Base-by-base conservation (phyloP, 2,113 vertebrate species). In the Daboia siamensis region DNA sequence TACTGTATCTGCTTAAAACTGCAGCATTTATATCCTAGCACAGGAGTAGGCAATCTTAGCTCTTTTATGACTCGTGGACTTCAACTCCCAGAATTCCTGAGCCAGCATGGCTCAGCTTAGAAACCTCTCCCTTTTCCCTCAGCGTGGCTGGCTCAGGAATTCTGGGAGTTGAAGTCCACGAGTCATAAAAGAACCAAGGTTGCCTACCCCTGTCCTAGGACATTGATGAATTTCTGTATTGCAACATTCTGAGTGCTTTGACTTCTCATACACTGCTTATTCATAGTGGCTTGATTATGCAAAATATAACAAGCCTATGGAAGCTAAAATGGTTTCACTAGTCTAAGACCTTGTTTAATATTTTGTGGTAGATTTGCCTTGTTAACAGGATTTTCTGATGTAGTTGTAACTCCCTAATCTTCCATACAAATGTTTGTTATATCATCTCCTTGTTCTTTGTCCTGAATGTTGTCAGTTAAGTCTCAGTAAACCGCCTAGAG, bases 211-310 rank as follows among this genome's bases (percentile, higher is more conserved):
- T 39, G 39, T 39, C 51, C 51, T 52, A 52, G 93, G 92, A 96
- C 94, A 91, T 90, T 95, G 95, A 90, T 94, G n/a, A 93, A 91
- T 96, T 96, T 95, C 87, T 94, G 88, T 93, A 97, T 87, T 90
- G 84, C 87, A 56, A 61, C 39, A 94, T 96, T 89, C 94, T 93
- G 29, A 1, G 86, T 88, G 90, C 85, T 94, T 90, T 74, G 89
- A 87, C 94, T 54, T 95, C 86, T 94, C 69, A 96, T 93, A 95
- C 29, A 20, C 9, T 29, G 0, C 0, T 93, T 95, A 94, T 95
- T 84, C 91, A 7, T 46, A 69, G 39, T 94, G 91, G 44, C 29
- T 95, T 20, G 5, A 33, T 86, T 91, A 88, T 90, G 91, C 85
- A 0, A 1, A 92, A 95, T 90, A 6, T 54, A 93, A n/a, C 90